Base-by-base conservation (phyloP, 2,888 invertebrate genomes). In the Gisinianus flammeolus region DNA sequence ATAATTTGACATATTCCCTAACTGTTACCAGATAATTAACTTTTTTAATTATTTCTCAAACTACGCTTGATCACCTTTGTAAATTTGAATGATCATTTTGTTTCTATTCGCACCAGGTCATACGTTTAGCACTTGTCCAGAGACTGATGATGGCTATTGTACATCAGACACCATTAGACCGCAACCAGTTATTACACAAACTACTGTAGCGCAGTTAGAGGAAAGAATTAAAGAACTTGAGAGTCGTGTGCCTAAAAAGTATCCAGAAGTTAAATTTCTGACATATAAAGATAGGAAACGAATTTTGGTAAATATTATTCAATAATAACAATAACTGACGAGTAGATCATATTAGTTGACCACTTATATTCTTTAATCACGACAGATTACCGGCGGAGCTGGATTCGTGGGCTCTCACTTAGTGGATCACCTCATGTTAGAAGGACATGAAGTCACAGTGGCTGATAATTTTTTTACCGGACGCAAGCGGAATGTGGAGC, bases 381-480 rank as follows among this genome's bases (percentile, higher is more conserved):
- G 30, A 44, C 87, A 94, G 91, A 91, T 96, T 73, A 97, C 97
- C 8, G 98, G 98, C 67, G 98, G 98, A 16, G 98, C 98, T 6
- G 98, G 98, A 2, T 98, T 98, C 89, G 98, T 98, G n/a, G 99
- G 99, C 0, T 98, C 98, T 0, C 99, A 99, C 88, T 89, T 99
- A 31, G 97, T 98, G 0, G 99, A 99, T 87, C 90, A 92, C 83
- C 89, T 99, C 74, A 98, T 99, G 98, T 90, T 93, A 83, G 93
- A 94, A 85, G 98, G 98, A 0, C 97, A 98, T 88, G 97, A 98
- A 88, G 92, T 98, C 0, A 97, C 96, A 85, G 97, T 97, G 0
- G 96, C 94, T 0, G 98, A 99, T 88, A 99, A 99, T 87, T 98
- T 98, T 88, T 98, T 97, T 88, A 99, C 98, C 0, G 98, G 98